A percentile compares a stretch with the other conserved stretches of the same genome.
phyloP scores from a whole-genome alignment of 2,797 vertebrate species.

The Rhynchonycteris naso region DNA sequence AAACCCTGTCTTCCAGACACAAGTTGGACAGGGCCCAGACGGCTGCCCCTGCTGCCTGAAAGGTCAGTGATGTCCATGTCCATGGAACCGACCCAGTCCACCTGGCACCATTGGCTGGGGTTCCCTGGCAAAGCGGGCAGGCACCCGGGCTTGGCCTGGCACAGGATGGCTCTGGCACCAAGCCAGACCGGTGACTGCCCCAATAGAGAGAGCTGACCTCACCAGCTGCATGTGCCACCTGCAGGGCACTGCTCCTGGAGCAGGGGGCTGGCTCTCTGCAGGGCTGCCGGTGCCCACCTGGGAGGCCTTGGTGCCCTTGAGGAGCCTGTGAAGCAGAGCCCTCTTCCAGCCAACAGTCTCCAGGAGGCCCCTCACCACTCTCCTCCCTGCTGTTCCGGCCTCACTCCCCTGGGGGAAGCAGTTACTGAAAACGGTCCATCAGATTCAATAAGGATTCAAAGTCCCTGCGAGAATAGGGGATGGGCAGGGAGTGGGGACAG shows the following conservation, averaged over 20 bases:
- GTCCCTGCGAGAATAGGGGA: slow-evolving; percentile 57
- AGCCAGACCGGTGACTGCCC: slow-evolving; percentile 69
- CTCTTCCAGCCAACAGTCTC: not conserved
- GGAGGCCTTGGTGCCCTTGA: not conserved
- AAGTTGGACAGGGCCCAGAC: slow-evolving; percentile 59
- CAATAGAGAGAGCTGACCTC: slow-evolving; percentile 48
- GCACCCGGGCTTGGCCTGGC: slow-evolving; percentile 67
- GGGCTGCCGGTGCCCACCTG: not conserved
- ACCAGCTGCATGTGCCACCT: not conserved
- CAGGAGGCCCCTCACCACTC: not conserved
- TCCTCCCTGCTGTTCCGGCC: not conserved
- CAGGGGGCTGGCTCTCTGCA: not conserved
- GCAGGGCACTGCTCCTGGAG: not conserved
- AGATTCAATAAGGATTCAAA: slow-evolving; percentile 60
- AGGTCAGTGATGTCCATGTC: slow-evolving; percentile 53
- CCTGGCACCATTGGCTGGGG: slow-evolving; percentile 69
- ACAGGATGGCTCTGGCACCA: slow-evolving; percentile 58
- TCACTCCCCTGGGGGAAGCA: slow-evolving; percentile 49
- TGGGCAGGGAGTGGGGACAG: not conserved
- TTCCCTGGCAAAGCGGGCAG: slow-evolving; percentile 69
- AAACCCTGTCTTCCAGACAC: slow-evolving; percentile 44
- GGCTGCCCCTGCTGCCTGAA: slow-evolving; percentile 48
- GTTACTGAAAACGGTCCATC: slow-evolving; percentile 66
- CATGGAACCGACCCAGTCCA: slow-evolving; percentile 38
- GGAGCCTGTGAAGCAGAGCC: not conserved